Base-by-base conservation (phyloP, 2,888 invertebrate genomes). In the Stenodema calcarata region DNA sequence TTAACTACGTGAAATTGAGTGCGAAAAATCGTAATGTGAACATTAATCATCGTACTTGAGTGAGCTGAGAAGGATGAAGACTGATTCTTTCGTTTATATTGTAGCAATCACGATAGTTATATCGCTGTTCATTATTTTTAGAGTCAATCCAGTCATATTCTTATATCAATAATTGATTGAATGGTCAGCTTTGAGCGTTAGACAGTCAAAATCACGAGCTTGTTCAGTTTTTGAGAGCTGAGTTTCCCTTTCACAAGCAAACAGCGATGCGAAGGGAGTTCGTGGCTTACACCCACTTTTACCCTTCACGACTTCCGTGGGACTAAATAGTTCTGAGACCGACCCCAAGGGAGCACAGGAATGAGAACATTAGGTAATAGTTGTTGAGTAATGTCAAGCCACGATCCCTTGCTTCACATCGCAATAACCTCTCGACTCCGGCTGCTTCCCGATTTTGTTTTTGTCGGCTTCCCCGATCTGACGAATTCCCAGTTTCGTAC, bases 281-380 rank as follows among this genome's bases (percentile, higher is more conserved):
- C 82, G 82, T 82, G 82, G 82, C 82, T 82, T 82, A 62, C 82
- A 62, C 62, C 82, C 69, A 82, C 82, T 82, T 69, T 82, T 82
- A 82, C 82, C 82, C 82, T 82, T 82, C 82, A 82, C 82, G 82
- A 82, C 69, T 82, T 82, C 35, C 35, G 35, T 69, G 82, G 62
- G 69, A 82, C 82, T 41, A 82, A 78, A 78, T 78, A 78, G 78
- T 78, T 78, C 23, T 62, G 62, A 62, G 62, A 62, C 23, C 62
- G 62, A 62, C 62, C 62, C 62, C 62, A n/a, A 23, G 62, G 62
- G 16, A 54, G 27, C 47, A 50, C 44, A 50, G 54, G n/a, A 54
- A 80, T 47, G 80, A 23, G 80, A 50, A 28, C 27, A 54, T 80
- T 50, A 80, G 80, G 80, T 80, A 44, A 80, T 54, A 80, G 80